Evolutionary conservation across 2,888 invertebrate species (phyloP), one percentile per base, ranked within the genome.

Genomic region (Pantelozetes paolii): DNA sequence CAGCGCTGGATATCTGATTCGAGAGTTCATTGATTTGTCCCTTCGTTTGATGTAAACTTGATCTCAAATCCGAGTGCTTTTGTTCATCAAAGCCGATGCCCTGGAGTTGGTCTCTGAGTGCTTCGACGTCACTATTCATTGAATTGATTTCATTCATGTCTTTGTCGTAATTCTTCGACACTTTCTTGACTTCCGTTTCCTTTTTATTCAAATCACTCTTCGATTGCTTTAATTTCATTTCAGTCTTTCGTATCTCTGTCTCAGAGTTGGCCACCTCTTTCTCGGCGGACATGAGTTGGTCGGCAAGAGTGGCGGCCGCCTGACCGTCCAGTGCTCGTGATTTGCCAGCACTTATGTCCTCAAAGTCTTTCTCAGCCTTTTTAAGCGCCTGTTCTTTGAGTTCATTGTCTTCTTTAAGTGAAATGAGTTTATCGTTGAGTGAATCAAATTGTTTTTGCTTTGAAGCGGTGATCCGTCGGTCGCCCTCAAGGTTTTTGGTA

Each of bases 221-320:
- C 6, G 85, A 86, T 79, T 90, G 89, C 28, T 84, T 84, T 77
- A 89, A 82, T 81, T 89, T 89, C 90, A 92, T 91, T 73, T 87
- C 86, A 23, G 89, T 88, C 77, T 90, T 89, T 74, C 91, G 89
- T 15, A 88, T 87, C 77, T 90, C 89, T 0, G 93, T 94, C 76
- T 89, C 87, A 0, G 91, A 89, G 80, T 89, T 88, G 11, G 89
- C 88, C 0, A 89, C 87, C 71, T 87, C 87, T 78, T 89, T 88
- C 81, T 91, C 89, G 0, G 90, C 90, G 80, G 90, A 87, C 82
- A 94, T 94, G 26, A 96, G 86, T 81, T 94, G 94, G 78, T 94
- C 92, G 81, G 92, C 91, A 72, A 97, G 84, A 0, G 95, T 91
- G 45, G 90, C 90, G 45, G 91, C 89, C 80, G 88, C 86, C 75